Percentiles rank a stretch among this genome's conserved stretches.
Conservation (phyloP, 2,797 vertebrate genomes). For the Manis pentadactyla region DNA sequence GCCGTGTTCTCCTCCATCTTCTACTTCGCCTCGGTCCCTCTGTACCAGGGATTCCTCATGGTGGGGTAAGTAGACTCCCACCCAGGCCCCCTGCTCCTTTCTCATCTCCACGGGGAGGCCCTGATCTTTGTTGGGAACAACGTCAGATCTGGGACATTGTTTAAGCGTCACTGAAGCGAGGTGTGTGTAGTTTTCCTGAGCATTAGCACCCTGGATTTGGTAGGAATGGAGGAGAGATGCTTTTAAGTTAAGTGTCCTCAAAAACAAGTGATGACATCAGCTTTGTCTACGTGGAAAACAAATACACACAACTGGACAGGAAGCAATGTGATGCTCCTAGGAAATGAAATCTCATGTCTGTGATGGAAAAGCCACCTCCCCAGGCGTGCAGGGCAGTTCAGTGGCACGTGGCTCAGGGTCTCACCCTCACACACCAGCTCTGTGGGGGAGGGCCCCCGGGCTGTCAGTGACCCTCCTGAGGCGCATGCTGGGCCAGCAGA, state of each 20-base stretch:
- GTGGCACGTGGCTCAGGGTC: too few species aligned
- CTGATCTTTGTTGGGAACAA: too few species aligned
- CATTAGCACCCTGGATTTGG: fast-evolving
- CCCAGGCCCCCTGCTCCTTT: too few species aligned
- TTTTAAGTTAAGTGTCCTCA: not conserved
- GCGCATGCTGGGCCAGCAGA: too few species aligned
- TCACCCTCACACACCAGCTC: not conserved
- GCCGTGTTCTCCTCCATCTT: conserved; percentile 98
- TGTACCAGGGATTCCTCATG: conserved; percentile 99
- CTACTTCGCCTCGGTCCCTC: conserved; percentile 97
- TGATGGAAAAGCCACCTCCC: not conserved
- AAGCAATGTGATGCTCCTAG: not conserved
- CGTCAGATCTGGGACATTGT: too few species aligned
- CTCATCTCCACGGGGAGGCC: too few species aligned
- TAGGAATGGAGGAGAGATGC: not conserved
- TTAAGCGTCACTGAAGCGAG: fast-evolving
- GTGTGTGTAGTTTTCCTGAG: not conserved
- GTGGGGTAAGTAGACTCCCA: conserved; percentile 91
- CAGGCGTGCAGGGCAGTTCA: too few species aligned
- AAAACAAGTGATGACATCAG: not conserved
- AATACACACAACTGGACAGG: not conserved
- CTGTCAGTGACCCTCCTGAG: too few species aligned
- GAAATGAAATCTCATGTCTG: too few species aligned
- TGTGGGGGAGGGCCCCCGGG: not conserved
- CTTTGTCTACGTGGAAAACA: conserved; percentile 42